These are phyloP conservation scores for Chironex yamaguchii DNA, from an alignment of 30 jellyfish, hydroid and myxozoan genomes.

Conservation along the genomic window DNA sequence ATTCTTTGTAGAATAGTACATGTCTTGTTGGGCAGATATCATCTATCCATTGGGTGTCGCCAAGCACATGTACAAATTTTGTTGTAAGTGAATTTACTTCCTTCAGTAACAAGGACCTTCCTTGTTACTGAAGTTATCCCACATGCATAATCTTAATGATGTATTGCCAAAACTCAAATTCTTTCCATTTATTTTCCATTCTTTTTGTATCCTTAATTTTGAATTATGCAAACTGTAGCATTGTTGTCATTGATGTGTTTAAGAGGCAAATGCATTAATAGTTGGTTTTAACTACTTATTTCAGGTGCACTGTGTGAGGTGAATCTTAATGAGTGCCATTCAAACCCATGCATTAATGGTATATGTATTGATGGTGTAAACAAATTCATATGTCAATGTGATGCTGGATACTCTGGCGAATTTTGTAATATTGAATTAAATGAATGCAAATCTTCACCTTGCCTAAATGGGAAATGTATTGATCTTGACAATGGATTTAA, in stretches of 20 bases:
- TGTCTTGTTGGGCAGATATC: too few relatives aligned
- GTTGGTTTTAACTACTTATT: background rate
- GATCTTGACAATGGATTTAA: slow-evolving; percentile 6
- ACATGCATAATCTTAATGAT: too few relatives aligned
- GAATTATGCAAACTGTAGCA: too few relatives aligned
- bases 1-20: too few relatives aligned
- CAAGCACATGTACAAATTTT: too few relatives aligned
- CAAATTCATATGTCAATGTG: slow-evolving; percentile 71
- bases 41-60: too few relatives aligned
- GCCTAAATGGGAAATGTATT: slow-evolving; percentile 59
- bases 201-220: too few relatives aligned
- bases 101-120: too few relatives aligned
- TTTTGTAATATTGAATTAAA: slow-evolving; percentile 56
- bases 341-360: slow-evolving; percentile 79
- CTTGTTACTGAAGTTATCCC: too few relatives aligned
- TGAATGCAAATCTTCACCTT: slow-evolving; percentile 57
- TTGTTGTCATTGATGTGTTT: background rate
- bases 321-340: slow-evolving; percentile 61
- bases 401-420: slow-evolving; percentile 76
- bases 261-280: slow-evolving; percentile 31
- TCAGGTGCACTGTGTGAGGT: slow-evolving; percentile 76
- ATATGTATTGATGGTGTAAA: slow-evolving; percentile 79
- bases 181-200: too few relatives aligned
- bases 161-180: too few relatives aligned
- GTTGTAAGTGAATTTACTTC: too few relatives aligned